Evolutionary conservation across 2,888 invertebrate genomes (phyloP).

Genomic region (Gari tellinella): DNA sequence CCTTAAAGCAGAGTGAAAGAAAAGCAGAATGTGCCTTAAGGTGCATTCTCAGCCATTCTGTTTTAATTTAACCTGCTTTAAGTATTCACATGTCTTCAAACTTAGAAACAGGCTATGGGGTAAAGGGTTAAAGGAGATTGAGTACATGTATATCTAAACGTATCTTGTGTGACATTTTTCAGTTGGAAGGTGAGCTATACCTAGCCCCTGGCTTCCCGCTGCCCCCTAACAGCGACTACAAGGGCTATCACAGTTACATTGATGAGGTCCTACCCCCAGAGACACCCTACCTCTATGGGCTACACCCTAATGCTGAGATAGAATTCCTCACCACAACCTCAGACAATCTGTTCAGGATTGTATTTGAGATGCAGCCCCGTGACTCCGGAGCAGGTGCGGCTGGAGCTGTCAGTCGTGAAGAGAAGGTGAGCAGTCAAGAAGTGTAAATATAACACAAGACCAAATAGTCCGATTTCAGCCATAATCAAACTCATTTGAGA

Average conservation of each 20-base stretch:
- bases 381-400: conserved; percentile 94
- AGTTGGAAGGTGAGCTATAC: conserved; percentile 96
- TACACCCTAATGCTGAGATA: conserved; percentile 98
- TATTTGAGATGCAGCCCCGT: conserved; percentile 98
- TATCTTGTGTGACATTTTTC: conserved; percentile 41
- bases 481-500: no score
- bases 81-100: no score
- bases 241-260: conserved; percentile 96
- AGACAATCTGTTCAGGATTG: conserved; percentile 95
- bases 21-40: no score
- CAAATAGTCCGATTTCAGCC: no score
- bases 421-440: conserved; percentile 88
- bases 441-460: no score
- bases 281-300: conserved; percentile 95
- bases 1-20: no score
- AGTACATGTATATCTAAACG: no score
- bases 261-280: conserved; percentile 96
- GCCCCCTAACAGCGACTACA: conserved; percentile 96
- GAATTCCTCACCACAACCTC: conserved; percentile 97
- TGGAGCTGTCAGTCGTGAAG: conserved; percentile 94
- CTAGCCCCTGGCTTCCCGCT: conserved; percentile 97
- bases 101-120: no score
- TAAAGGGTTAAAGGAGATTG: neutral
- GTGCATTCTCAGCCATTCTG: no score
- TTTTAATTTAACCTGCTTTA: no score